Evolutionary conservation across 2,113 vertebrate genomes (phyloP).

Genomic region (Dinomys branickii): DNA sequence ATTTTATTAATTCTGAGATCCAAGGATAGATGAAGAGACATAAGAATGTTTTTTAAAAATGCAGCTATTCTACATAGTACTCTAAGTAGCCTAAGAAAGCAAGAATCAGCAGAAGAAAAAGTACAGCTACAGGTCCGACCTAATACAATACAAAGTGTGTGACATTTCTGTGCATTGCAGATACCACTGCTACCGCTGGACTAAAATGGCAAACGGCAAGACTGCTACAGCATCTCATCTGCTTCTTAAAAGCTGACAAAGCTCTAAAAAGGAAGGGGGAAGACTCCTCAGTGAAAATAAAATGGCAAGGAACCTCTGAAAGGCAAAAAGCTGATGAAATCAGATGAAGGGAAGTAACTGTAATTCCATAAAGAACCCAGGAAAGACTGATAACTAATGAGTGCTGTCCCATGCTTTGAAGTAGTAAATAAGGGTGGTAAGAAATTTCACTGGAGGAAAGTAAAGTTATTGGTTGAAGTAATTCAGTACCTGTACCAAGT

Average conservation of each 20-base stretch:
- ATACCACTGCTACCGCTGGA: not conserved
- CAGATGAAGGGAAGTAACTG: not conserved
- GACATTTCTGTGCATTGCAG: not conserved
- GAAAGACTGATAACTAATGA: not conserved
- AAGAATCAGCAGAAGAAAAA: constrained; percentile 27
- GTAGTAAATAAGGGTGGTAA: not conserved
- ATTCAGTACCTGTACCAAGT: not conserved
- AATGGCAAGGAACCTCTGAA: not conserved
- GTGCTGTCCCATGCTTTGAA: not conserved
- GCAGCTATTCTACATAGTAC: not conserved
- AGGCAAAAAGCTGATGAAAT: constrained; percentile 9
- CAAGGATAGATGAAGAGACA: not conserved
- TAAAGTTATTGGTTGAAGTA: not conserved
- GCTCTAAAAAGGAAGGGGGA: not conserved
- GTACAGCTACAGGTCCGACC: not conserved
- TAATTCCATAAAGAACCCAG: not conserved
- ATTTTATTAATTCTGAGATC: not conserved
- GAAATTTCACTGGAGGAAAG: not conserved
- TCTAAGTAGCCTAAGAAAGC: constrained; percentile 26
- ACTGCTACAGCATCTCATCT: not conserved
- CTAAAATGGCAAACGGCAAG: not conserved
- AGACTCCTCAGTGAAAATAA: not conserved
- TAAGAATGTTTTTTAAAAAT: not conserved
- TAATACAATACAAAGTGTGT: not conserved
- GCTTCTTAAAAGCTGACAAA: constrained; percentile 10